phyloP scores from a whole-genome alignment of 2,888 invertebrate species.

The Brachyopa scutellaris region DNA sequence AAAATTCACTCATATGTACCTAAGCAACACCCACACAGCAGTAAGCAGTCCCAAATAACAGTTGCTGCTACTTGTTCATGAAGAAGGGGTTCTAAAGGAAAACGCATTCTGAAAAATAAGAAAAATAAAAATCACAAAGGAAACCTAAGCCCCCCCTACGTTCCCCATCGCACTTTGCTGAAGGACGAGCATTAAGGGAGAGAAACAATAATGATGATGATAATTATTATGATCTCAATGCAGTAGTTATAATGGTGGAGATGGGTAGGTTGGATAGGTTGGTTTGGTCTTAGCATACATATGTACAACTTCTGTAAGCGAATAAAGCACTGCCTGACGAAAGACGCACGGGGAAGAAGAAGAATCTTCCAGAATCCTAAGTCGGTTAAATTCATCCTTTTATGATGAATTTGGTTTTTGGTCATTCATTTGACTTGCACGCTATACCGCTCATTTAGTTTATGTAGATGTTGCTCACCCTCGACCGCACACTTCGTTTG shows the following conservation, averaged over 20 bases:
- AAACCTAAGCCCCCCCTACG: constrained; percentile 53
- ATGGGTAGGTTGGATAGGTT: neutral
- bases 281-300: no score
- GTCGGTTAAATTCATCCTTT: constrained; percentile 63
- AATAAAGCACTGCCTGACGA: constrained; percentile 58
- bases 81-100: constrained; percentile 30
- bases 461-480: neutral
- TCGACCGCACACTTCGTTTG: neutral
- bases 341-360: constrained; percentile 30
- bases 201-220: constrained; percentile 16
- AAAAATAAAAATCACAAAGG: constrained; percentile 48
- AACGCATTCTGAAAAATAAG: constrained; percentile 34
- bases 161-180: constrained; percentile 36
- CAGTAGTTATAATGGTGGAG: constrained; percentile 10
- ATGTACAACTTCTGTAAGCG: constrained; percentile 36
- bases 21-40: constrained; percentile 54
- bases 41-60: constrained; percentile 4
- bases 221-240: constrained; percentile 50
- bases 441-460: constrained; percentile 61
- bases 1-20: constrained; percentile 44
- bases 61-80: constrained; percentile 1
- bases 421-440: constrained; percentile 62
- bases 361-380: constrained; percentile 50
- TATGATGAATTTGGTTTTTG: constrained; percentile 70
- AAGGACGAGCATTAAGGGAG: constrained; percentile 10